Percentiles rank a stretch among this genome's conserved stretches.
Evolutionary conservation across 2,113 vertebrate species (phyloP).

Genomic region (Rhabdomys dilectus): DNA sequence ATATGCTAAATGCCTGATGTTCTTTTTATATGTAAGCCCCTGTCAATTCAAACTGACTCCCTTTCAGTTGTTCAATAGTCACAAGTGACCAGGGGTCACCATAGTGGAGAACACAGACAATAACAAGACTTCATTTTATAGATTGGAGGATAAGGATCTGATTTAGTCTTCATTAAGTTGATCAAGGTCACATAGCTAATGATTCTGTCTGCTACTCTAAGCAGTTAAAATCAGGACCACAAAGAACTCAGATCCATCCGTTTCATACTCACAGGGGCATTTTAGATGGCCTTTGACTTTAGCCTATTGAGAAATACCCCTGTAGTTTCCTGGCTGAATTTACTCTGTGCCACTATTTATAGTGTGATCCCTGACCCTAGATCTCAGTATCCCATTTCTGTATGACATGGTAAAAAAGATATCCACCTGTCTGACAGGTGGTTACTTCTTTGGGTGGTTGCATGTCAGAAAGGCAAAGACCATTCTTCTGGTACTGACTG

Average conservation of each 20-base stretch:
- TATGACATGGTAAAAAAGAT: background rate
- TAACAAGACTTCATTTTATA: background rate
- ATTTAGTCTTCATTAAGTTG: background rate
- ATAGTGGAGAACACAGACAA: background rate
- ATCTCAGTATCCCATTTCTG: background rate
- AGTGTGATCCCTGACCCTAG: background rate
- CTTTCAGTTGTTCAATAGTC: background rate
- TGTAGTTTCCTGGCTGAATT: background rate
- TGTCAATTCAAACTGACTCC: background rate
- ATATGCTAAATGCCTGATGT: background rate
- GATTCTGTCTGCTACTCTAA: background rate
- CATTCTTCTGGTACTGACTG: conserved; percentile 10
- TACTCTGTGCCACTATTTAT: background rate
- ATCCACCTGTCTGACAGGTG: conserved; percentile 30
- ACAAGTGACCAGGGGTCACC: background rate
- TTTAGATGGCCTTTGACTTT: conserved; percentile 6
- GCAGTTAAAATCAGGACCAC: background rate
- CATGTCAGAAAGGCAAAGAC: conserved; percentile 47
- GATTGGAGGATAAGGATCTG: background rate
- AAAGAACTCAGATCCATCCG: background rate
- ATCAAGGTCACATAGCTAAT: background rate
- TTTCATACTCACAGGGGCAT: background rate
- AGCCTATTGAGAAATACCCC: background rate
- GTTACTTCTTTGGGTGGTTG: conserved; percentile 51
- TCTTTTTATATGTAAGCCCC: background rate